Evolutionary conservation across 2,113 vertebrate genomes (phyloP).

Genomic region (Cyprinodon brontotheroides): DNA sequence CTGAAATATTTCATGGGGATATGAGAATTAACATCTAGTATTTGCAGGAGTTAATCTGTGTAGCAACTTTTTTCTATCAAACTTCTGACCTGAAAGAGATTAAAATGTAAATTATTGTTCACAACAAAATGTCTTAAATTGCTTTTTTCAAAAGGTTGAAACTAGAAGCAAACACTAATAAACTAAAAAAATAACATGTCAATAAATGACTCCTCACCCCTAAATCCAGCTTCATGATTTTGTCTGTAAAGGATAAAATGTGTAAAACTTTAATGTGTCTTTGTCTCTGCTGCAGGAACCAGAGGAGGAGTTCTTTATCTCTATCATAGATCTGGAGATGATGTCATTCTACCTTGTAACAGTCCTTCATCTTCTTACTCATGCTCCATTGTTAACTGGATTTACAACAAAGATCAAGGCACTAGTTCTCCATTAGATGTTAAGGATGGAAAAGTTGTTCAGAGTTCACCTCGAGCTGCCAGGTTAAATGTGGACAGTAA

Average conservation of each 20-base stretch:
- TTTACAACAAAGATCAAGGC: neutral
- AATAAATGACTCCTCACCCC: neutral
- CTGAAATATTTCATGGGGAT: neutral
- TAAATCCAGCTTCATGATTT: neutral
- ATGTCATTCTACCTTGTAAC: neutral
- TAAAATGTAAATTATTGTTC: too few species aligned
- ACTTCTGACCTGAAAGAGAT: too few species aligned
- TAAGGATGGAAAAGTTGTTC: neutral
- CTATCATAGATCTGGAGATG: neutral
- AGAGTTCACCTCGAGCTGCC: neutral
- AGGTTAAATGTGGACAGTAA: neutral
- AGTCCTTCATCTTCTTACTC: neutral
- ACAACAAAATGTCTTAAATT: too few species aligned
- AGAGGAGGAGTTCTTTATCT: neutral
- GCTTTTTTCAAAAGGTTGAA: too few species aligned
- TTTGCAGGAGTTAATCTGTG: too few species aligned
- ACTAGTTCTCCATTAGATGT: neutral
- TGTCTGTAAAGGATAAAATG: neutral
- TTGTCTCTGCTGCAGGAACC: neutral
- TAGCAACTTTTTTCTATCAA: too few species aligned
- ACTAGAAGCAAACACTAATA: too few species aligned
- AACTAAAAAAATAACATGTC: too few species aligned
- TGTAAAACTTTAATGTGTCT: neutral
- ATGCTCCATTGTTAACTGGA: fast-evolving
- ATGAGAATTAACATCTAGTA: too few species aligned